Base-by-base conservation (phyloP, 2,797 vertebrate species). In the Hozukius guyotensis region DNA sequence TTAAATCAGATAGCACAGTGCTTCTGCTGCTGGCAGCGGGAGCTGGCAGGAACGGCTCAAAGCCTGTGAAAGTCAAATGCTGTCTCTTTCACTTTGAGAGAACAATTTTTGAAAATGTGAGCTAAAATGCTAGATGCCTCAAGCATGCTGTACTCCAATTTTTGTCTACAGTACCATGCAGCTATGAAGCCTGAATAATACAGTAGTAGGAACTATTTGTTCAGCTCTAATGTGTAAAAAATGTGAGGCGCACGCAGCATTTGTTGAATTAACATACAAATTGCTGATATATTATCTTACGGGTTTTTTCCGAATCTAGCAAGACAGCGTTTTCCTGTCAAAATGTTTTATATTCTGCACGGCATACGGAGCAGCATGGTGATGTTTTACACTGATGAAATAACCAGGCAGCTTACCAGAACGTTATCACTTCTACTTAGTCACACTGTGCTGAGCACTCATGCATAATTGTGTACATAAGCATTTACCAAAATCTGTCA, bases 191-290 rank as follows among this genome's bases (percentile, higher is more conserved):
- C 75, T 78, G 70, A 88, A 88, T 87, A 85, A 88, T 85, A 91
- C 77, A 82, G 77, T 83, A 31, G 59, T 83, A 46, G 38, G 79
- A 90, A 84, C 85, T 92, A 91, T 95, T 94, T 94, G 88, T 92
- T 94, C 87, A 84, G 83, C 91, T 92, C 74, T 89, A 89, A 93
- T 92, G 84, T 94, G 83, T 82, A 88, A 88, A 92, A 93, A 92
- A 80, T 82, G 83, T 72, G 81, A 82, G 75, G 73, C 82, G 72
- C 81, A 79, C 53, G 64, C 83, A 78, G 78, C 74, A 81, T 92
- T 92, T 90, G 90, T 87, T 83, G 82, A 90, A 94, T 95, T 94
- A 95, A 92, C 93, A 91, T 94, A 93, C 84, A 93, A 92, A 94
- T 93, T 91, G 90, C 89, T 95, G 89, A 93, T 93, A 89, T 80